These are phyloP conservation scores for Sylvicola cinctus DNA, from an alignment of 2,888 invertebrate genomes.

Conservation along the genomic window DNA sequence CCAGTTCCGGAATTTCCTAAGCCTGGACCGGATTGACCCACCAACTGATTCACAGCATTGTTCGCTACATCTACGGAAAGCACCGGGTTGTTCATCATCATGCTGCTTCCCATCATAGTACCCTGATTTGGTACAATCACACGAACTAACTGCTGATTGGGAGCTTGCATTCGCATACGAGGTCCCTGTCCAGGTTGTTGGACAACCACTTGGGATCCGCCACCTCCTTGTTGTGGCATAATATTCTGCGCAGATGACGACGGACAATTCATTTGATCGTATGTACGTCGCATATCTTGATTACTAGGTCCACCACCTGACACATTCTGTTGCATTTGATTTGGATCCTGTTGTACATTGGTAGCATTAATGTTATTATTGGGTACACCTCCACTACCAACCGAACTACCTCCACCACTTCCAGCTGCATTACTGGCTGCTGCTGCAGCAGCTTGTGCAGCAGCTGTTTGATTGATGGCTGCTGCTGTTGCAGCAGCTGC, in stretches of 20 bases:
- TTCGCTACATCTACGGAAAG: conserved; percentile 11
- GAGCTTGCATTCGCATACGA: too few relatives aligned
- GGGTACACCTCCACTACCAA: conserved; percentile 14
- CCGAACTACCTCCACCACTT: conserved; percentile 9
- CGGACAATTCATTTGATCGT: conserved; percentile 13
- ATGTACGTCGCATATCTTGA: conserved; percentile 4
- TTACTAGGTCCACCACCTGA: too few relatives aligned
- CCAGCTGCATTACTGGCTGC: conserved; percentile 12
- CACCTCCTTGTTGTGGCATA: conserved; percentile 12
- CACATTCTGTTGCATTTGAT: conserved; percentile 11
- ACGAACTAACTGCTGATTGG: conserved; percentile 11
- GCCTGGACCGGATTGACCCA: too few relatives aligned
- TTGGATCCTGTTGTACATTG: conserved; percentile 17
- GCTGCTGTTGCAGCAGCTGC: conserved; percentile 10
- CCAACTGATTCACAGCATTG: conserved; percentile 4
- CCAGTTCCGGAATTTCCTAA: too few relatives aligned
- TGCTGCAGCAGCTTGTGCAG: conserved; percentile 16
- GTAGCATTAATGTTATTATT: too few relatives aligned
- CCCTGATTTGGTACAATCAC: conserved; percentile 21
- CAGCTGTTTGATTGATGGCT: conserved; percentile 9
- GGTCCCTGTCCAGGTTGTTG: too few relatives aligned
- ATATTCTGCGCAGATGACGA: conserved; percentile 14
- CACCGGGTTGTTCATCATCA: too few relatives aligned
- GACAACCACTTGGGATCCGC: conserved; percentile 13
- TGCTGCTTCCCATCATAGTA: too few relatives aligned